These are phyloP conservation scores for Azorinus chamasolen DNA, from an alignment of 2,888 invertebrate species.

Conservation along the genomic window DNA sequence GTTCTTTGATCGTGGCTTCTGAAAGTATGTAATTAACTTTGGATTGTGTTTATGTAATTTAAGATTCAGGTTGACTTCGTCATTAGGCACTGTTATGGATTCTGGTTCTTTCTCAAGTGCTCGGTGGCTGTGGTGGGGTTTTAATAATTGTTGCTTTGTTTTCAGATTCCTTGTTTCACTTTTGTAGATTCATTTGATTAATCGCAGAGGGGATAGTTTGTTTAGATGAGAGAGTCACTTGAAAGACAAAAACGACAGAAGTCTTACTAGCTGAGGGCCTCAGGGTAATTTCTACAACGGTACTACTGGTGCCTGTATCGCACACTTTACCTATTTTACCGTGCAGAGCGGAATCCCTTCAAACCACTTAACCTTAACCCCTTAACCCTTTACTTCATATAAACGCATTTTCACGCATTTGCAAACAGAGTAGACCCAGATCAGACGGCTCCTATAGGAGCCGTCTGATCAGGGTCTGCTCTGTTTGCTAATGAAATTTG, in stretches of 20 bases:
- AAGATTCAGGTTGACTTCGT: constrained; percentile 9
- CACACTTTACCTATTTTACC: no score
- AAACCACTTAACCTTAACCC: no score
- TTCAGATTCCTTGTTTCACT: constrained; percentile 31
- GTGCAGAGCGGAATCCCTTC: no score
- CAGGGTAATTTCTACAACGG: no score
- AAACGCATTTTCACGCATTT: no score
- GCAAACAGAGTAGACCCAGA: no score
- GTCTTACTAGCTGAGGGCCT: no score
- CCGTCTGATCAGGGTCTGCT: no score
- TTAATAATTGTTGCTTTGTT: constrained; percentile 21
- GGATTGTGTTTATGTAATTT: constrained; percentile 59
- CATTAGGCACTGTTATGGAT: constrained; percentile 41
- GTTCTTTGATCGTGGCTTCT: constrained; percentile 57
- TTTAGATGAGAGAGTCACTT: not conserved
- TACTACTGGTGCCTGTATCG: no score
- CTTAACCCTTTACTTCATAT: no score
- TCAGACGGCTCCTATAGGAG: no score
- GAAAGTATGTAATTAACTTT: constrained; percentile 62
- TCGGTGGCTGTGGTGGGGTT: constrained; percentile 7
- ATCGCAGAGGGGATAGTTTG: constrained; percentile 31
- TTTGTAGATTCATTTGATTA: constrained; percentile 51
- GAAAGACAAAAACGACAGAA: not conserved
- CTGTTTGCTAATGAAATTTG: no score
- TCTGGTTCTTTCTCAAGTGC: constrained; percentile 34